phyloP scores from a whole-genome alignment of 2,888 invertebrate genomes.

The Trypoxylon attenuatum region DNA sequence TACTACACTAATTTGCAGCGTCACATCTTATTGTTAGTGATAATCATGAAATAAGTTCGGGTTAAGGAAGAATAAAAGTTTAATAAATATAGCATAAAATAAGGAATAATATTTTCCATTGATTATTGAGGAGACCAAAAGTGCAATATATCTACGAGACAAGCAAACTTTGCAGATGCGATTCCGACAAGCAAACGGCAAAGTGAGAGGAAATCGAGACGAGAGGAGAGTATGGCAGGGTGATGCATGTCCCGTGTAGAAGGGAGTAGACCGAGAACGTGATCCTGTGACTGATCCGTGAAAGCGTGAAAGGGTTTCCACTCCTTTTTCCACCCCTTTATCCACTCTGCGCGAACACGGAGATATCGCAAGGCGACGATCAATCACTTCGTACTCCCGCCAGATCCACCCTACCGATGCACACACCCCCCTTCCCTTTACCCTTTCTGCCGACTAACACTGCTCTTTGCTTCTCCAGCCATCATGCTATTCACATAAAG shows the following conservation, averaged over 20 bases:
- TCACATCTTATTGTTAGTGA: no score
- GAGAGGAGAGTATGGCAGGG: slow-evolving; percentile 34
- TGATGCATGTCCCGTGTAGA: slow-evolving; percentile 57
- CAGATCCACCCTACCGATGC: neutral
- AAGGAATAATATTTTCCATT: no score
- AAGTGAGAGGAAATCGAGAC: neutral
- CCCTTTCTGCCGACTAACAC: slow-evolving; percentile 41
- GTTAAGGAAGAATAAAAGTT: no score
- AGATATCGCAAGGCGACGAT: slow-evolving; percentile 69
- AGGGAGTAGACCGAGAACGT: slow-evolving; percentile 53
- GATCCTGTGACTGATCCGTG: slow-evolving; percentile 69
- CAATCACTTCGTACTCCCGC: slow-evolving; percentile 65
- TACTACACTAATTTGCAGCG: no score
- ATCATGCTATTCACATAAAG: slow-evolving; percentile 56
- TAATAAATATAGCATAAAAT: no score
- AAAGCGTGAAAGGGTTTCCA: slow-evolving; percentile 68
- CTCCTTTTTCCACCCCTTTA: slow-evolving; percentile 65
- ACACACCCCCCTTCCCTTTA: slow-evolving; percentile 47
- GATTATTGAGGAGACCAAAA: neutral
- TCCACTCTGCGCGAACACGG: slow-evolving; percentile 61
- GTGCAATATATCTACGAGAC: slow-evolving; percentile 11
- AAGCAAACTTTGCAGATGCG: slow-evolving; percentile 50
- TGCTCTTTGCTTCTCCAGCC: slow-evolving; percentile 8
- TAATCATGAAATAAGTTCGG: no score
- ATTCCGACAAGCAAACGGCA: slow-evolving; percentile 37